phyloP scores from a whole-genome alignment of 2,113 vertebrate genomes.

The Cairina moschata region DNA sequence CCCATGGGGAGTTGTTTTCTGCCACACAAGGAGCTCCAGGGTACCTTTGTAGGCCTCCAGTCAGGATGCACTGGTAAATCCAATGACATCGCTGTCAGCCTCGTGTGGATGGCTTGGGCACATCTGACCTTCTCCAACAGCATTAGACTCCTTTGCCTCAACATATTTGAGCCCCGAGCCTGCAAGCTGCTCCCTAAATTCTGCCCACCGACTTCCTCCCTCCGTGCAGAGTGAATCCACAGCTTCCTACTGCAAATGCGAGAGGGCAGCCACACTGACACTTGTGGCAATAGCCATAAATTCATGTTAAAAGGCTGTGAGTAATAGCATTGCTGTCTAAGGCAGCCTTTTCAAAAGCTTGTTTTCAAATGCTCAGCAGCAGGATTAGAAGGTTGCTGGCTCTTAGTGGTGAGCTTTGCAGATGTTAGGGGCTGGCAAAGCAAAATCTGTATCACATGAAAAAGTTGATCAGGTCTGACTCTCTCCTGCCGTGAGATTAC shows the following conservation, averaged over 20 bases:
- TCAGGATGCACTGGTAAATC: neutral
- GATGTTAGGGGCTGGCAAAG: slow-evolving; percentile 59
- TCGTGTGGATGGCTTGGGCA: neutral
- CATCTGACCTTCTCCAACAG: neutral
- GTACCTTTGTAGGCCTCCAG: neutral
- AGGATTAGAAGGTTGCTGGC: slow-evolving; percentile 60
- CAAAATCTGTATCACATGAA: slow-evolving; percentile 64
- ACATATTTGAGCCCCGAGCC: neutral
- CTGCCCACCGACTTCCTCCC: neutral
- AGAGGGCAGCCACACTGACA: neutral
- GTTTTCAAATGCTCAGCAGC: slow-evolving; percentile 55
- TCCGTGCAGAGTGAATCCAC: neutral
- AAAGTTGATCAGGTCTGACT: slow-evolving; percentile 67
- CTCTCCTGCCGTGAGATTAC: slow-evolving; percentile 57
- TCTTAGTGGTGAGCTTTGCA: slow-evolving; percentile 44
- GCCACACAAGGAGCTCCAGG: neutral
- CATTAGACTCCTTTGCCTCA: neutral
- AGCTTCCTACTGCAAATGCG: neutral
- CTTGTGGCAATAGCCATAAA: neutral
- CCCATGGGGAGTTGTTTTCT: neutral
- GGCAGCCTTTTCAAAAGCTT: slow-evolving; percentile 33
- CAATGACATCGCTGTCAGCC: neutral
- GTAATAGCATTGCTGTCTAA: slow-evolving; percentile 23
- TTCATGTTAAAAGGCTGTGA: slow-evolving; percentile 33
- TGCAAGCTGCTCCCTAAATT: neutral